phyloP scores from a whole-genome alignment of 2,797 vertebrate genomes.

The Sparidentex hasta region DNA sequence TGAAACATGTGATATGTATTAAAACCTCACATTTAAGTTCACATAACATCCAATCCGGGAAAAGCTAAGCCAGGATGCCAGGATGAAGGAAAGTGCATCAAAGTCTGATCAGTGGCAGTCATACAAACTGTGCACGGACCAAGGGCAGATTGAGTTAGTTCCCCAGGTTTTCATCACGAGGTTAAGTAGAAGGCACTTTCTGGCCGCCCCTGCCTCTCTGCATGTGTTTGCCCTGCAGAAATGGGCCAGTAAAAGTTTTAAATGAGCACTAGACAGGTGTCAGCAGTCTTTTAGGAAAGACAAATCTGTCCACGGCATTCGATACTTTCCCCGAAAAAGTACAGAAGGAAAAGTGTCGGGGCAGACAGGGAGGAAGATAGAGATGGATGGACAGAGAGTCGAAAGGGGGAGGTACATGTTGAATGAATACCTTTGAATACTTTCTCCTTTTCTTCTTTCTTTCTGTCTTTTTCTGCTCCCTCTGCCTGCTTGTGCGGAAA shows the following conservation, averaged over 20 bases:
- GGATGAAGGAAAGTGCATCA: background rate
- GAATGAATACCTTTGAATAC: slow-evolving; percentile 12
- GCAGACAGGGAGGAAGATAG: slow-evolving; percentile 56
- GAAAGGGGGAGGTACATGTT: slow-evolving; percentile 17
- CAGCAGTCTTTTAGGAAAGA: slow-evolving; percentile 48
- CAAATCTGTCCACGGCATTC: slow-evolving; percentile 59
- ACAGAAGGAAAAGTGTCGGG: slow-evolving; percentile 46
- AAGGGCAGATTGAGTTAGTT: background rate
- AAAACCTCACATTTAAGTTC: background rate
- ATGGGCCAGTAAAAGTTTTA: slow-evolving; percentile 54
- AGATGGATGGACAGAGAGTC: slow-evolving; percentile 57
- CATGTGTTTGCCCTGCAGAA: slow-evolving; percentile 43
- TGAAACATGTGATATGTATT: background rate
- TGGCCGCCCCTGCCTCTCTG: slow-evolving; percentile 12
- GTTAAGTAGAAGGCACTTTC: slow-evolving; percentile 7
- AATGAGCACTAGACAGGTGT: slow-evolving; percentile 58
- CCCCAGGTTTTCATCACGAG: background rate
- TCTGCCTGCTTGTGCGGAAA: background rate
- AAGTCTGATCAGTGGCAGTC: background rate
- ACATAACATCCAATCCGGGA: too few species aligned
- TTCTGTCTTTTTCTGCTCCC: background rate
- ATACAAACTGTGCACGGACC: background rate
- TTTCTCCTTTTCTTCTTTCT: slow-evolving; percentile 7
- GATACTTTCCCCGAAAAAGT: slow-evolving; percentile 58
- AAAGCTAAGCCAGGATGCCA: background rate